Conservation (phyloP, 2,888 invertebrate genomes). For the Protonemura montana region DNA sequence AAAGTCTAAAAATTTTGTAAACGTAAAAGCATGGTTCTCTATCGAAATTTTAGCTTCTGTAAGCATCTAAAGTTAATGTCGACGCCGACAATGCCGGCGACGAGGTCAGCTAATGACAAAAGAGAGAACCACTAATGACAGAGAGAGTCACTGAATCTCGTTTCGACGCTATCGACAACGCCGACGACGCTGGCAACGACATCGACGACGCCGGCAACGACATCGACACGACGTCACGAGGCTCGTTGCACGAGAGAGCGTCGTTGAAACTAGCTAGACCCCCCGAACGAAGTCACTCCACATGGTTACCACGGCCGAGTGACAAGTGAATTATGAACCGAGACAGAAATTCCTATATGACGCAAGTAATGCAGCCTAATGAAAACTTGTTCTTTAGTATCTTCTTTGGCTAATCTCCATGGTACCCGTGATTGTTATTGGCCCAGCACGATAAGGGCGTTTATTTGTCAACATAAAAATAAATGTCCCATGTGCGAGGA, state of each 20-base stretch:
- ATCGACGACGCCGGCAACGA: not conserved
- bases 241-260: not conserved
- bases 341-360: not conserved
- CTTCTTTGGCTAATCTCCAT: not conserved
- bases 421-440: not conserved
- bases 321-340: not conserved
- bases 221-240: not conserved
- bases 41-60: too few species aligned
- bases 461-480: conserved; percentile 12
- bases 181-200: not conserved
- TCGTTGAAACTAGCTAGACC: not conserved
- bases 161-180: too few species aligned
- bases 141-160: too few species aligned
- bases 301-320: not conserved
- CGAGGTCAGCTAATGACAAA: too few species aligned
- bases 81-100: too few species aligned
- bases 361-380: not conserved
- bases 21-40: too few species aligned
- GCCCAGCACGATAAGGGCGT: conserved; percentile 12
- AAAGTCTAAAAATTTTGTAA: too few species aligned
- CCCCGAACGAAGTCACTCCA: not conserved
- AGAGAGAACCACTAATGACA: too few species aligned
- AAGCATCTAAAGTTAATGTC: too few species aligned
- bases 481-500: conserved; percentile 3
- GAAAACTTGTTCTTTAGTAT: not conserved